A percentile compares a stretch with the other conserved stretches of the same genome.
These are phyloP conservation scores for Nephrotoma flavescens DNA, from an alignment of 2,888 invertebrate species.

Conservation along the genomic window DNA sequence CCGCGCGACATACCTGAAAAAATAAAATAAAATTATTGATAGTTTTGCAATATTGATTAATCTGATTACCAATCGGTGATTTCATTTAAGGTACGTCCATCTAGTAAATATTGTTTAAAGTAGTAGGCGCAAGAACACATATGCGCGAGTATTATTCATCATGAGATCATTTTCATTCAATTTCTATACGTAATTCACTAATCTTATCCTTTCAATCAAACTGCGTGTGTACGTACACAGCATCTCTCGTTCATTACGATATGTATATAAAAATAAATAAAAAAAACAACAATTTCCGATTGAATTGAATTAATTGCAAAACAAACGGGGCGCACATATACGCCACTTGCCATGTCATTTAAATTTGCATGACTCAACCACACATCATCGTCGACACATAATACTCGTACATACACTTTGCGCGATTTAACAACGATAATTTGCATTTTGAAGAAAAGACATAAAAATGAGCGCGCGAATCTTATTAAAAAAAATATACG, in stretches of 20 bases:
- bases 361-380: neutral
- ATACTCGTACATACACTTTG: neutral
- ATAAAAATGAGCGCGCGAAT: neutral
- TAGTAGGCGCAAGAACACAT: neutral
- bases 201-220: neutral
- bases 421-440: neutral
- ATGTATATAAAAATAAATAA: neutral
- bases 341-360: neutral
- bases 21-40: too few species aligned
- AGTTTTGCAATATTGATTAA: too few species aligned
- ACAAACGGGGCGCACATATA: neutral
- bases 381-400: neutral
- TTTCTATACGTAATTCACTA: neutral
- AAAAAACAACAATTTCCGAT: neutral
- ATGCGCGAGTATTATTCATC: neutral
- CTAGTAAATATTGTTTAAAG: neutral
- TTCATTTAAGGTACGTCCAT: neutral
- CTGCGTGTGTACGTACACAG: neutral
- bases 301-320: neutral
- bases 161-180: neutral
- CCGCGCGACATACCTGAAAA: too few species aligned
- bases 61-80: neutral
- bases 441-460: neutral
- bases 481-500: neutral
- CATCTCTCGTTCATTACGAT: neutral